Percentiles rank a stretch among this genome's conserved stretches.
Evolutionary conservation across 2,888 invertebrate species (phyloP).

Genomic region (Lepidonotus clava): DNA sequence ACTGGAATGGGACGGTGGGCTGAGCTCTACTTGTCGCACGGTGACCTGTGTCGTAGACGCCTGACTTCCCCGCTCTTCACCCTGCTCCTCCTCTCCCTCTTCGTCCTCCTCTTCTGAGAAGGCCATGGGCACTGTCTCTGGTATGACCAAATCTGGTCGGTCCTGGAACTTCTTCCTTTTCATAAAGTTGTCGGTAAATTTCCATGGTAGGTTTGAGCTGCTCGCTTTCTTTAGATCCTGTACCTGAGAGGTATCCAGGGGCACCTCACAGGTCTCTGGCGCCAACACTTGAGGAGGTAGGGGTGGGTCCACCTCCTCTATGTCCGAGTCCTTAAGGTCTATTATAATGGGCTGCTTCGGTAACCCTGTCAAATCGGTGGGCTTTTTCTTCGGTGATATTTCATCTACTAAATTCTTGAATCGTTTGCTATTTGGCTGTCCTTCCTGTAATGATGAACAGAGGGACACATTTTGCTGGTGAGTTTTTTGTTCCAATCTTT

Average conservation of each 20-base stretch:
- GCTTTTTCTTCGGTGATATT: neutral
- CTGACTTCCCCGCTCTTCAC: neutral
- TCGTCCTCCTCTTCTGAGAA: neutral
- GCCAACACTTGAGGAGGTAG: neutral
- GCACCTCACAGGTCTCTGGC: neutral
- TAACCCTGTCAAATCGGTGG: too few species aligned
- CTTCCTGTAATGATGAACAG: slow-evolving; percentile 2
- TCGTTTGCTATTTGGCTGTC: neutral
- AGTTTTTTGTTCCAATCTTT: too few species aligned
- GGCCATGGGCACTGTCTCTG: slow-evolving; percentile 20
- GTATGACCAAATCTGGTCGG: slow-evolving; percentile 22
- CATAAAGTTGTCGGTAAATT: too few species aligned
- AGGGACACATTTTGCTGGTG: too few species aligned
- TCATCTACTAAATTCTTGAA: neutral
- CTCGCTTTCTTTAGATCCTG: neutral
- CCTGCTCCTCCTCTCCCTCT: neutral
- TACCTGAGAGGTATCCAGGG: neutral
- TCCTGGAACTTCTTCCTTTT: neutral
- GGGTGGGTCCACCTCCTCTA: too few species aligned
- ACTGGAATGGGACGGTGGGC: neutral
- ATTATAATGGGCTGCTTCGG: too few species aligned
- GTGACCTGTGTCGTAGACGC: neutral
- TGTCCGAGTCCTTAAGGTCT: too few species aligned
- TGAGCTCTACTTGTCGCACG: neutral
- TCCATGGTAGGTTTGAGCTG: neutral